These are phyloP conservation scores for Sussaba pulchella DNA, from an alignment of 2,888 invertebrate genomes.

Conservation along the genomic window DNA sequence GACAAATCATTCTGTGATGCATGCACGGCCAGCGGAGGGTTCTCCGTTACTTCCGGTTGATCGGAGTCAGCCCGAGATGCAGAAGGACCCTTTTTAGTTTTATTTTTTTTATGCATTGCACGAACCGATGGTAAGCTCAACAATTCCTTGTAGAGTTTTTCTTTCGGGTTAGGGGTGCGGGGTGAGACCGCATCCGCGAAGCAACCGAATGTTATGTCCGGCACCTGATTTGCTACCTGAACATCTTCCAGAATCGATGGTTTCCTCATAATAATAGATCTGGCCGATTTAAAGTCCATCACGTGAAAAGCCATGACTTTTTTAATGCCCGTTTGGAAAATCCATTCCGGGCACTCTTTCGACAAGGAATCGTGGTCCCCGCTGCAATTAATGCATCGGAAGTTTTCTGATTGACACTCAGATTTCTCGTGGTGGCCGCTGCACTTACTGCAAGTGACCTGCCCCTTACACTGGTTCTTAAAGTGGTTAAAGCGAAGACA, in stretches of 20 bases:
- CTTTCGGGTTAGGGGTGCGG: no score
- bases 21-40: no score
- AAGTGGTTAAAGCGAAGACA: constrained; percentile 1
- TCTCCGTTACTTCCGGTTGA: no score
- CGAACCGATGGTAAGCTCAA: constrained; percentile 3
- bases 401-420: neutral
- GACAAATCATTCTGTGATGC: no score
- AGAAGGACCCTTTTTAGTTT: neutral
- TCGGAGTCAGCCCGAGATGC: no score
- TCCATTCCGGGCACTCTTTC: neutral
- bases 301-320: neutral
- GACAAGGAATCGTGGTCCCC: neutral
- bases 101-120: neutral
- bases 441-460: neutral
- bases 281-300: neutral
- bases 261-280: neutral
- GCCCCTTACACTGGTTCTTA: constrained; percentile 6
- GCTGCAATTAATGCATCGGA: neutral
- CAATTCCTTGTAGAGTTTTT: neutral
- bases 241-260: neutral
- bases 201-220: neutral
- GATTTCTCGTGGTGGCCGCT: neutral
- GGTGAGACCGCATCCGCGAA: neutral
- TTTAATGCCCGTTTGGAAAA: neutral
- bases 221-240: neutral